Evolutionary conservation across 2,113 vertebrate species (phyloP).

Genomic region (Oplegnathus fasciatus): DNA sequence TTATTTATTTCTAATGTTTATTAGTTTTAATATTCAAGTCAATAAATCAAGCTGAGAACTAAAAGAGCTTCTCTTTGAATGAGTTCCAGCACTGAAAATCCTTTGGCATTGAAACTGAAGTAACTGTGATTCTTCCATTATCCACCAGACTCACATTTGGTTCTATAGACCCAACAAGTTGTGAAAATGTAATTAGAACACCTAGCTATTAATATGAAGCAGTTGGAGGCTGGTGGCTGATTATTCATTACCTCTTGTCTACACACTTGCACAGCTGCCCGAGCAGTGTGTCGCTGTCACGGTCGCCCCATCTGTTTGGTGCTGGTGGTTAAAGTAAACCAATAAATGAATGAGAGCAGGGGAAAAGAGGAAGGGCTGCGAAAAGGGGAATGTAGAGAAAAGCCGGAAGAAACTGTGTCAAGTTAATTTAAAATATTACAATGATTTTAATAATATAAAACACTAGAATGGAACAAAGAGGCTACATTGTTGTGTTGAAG

Average conservation of each 20-base stretch:
- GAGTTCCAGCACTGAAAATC: neutral
- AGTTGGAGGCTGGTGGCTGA: conserved; percentile 81
- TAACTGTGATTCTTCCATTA: conserved; percentile 40
- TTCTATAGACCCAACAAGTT: conserved; percentile 72
- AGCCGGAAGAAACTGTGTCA: neutral
- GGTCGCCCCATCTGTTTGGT: conserved; percentile 79
- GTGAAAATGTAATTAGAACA: conserved; percentile 83
- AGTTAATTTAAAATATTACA: neutral
- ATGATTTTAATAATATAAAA: neutral
- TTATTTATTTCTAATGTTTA: conserved; percentile 26
- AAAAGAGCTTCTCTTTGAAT: conserved; percentile 6
- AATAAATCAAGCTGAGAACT: conserved; percentile 14
- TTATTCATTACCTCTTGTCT: conserved; percentile 86
- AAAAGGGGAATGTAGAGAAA: neutral
- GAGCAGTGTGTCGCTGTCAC: conserved; percentile 82
- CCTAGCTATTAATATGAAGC: conserved; percentile 84
- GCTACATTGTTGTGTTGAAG: neutral
- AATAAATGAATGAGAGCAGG: conserved; percentile 62
- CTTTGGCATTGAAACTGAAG: neutral
- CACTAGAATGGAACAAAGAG: neutral
- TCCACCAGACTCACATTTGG: conserved; percentile 47
- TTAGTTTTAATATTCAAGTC: conserved; percentile 27
- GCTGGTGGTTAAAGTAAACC: conserved; percentile 73
- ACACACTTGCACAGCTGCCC: conserved; percentile 83
- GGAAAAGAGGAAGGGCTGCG: neutral